Evolutionary conservation across 2,888 invertebrate species (phyloP).

Genomic region (Nasonia oneida): DNA sequence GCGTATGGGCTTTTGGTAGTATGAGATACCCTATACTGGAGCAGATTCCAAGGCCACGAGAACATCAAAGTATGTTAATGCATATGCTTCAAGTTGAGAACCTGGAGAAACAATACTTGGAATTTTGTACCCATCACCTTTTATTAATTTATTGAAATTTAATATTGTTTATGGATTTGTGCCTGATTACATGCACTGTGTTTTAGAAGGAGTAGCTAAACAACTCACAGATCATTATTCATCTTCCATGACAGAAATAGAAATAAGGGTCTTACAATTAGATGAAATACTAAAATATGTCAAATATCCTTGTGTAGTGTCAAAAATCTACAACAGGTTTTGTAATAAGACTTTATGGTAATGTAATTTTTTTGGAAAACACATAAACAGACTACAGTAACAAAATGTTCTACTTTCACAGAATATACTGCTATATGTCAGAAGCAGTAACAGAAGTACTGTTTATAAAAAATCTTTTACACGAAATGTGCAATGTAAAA

Average conservation of each 20-base stretch:
- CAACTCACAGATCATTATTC: not conserved
- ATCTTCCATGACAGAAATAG: not conserved
- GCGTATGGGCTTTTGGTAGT: not conserved
- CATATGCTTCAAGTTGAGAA: not conserved
- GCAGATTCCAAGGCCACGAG: not conserved
- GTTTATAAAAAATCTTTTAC: too few species aligned
- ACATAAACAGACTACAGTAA: too few species aligned
- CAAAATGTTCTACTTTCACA: too few species aligned
- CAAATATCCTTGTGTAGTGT: conserved; percentile 43
- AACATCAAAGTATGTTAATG: not conserved
- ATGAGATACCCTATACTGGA: not conserved
- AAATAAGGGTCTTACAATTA: not conserved
- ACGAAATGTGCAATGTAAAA: too few species aligned
- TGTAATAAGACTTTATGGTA: too few species aligned
- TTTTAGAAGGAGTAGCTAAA: not conserved
- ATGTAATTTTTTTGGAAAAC: too few species aligned
- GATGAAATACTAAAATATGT: conserved; percentile 32
- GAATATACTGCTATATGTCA: too few species aligned
- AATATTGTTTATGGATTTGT: conserved; percentile 21
- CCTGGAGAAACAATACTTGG: conserved; percentile 4
- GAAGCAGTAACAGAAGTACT: too few species aligned
- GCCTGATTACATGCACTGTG: conserved; percentile 25
- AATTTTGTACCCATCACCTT: not conserved
- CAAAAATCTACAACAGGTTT: too few species aligned
- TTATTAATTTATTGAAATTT: conserved; percentile 29